These are phyloP conservation scores for Muntiacus muntjak DNA, from an alignment of 2,113 vertebrate species.

Conservation along the genomic window DNA sequence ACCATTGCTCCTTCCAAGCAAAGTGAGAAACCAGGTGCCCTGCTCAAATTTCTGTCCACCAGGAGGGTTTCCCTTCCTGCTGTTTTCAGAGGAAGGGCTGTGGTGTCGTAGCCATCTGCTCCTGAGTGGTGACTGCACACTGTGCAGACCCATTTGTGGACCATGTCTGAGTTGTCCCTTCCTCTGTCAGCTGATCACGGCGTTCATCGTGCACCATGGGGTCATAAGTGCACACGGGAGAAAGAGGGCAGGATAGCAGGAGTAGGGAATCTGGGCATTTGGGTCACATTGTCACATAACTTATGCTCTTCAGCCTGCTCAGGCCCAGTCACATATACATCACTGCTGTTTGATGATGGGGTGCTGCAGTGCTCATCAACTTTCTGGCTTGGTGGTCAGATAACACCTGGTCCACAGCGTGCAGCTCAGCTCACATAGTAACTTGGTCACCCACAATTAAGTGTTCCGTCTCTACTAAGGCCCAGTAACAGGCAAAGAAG, in stretches of 20 bases:
- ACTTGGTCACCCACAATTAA: not conserved
- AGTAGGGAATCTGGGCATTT: not conserved
- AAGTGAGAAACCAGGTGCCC: not conserved
- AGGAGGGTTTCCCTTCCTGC: not conserved
- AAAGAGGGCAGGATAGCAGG: not conserved
- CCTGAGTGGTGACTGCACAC: not conserved
- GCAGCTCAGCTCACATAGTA: not conserved
- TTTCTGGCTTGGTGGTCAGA: not conserved
- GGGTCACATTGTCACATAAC: not conserved
- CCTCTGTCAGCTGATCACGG: not conserved
- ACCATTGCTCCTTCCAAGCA: not conserved
- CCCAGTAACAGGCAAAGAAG: not conserved
- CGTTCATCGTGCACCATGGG: accelerated
- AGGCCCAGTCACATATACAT: not conserved
- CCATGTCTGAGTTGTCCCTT: not conserved
- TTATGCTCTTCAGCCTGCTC: not conserved
- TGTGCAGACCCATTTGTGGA: not conserved
- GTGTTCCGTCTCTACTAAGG: not conserved
- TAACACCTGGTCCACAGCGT: not conserved
- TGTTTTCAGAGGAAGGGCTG: not conserved
- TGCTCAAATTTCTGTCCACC: not conserved
- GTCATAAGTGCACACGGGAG: not conserved
- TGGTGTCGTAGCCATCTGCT: not conserved
- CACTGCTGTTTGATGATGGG: not conserved
- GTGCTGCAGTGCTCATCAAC: not conserved